phyloP scores from a whole-genome alignment of 2,797 vertebrate genomes.

The Anguilla marmorata region DNA sequence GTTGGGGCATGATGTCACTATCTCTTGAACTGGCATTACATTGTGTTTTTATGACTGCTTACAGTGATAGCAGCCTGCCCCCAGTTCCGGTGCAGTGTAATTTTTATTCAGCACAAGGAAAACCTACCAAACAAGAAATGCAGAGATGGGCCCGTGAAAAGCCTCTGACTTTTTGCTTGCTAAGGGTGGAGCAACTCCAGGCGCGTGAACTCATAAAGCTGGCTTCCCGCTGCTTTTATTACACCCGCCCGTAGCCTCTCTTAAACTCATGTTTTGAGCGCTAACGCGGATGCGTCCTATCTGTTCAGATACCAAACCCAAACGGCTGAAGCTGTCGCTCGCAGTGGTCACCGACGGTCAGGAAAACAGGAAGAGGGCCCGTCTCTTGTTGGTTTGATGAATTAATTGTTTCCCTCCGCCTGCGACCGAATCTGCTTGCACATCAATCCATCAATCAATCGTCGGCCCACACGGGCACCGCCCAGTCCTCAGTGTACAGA shows the following conservation, averaged over 20 bases:
- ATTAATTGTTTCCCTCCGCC: neutral
- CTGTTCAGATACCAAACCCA: neutral
- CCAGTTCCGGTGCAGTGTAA: neutral
- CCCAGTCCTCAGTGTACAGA: neutral
- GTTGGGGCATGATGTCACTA: neutral
- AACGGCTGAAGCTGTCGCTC: neutral
- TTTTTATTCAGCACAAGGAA: neutral
- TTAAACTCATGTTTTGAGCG: neutral
- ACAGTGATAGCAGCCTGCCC: neutral
- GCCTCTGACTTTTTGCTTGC: neutral
- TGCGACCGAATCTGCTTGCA: neutral
- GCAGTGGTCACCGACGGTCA: neutral
- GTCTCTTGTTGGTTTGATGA: neutral
- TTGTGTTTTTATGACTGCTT: neutral
- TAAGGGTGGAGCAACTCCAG: neutral
- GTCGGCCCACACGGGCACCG: neutral
- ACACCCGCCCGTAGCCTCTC: neutral
- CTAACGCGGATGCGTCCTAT: neutral
- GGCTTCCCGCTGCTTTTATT: neutral
- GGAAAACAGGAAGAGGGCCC: neutral
- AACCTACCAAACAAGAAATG: slow-evolving; percentile 11
- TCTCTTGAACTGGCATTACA: neutral
- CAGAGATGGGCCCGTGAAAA: neutral
- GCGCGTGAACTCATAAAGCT: neutral
- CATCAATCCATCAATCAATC: neutral